A percentile compares a stretch with the other conserved stretches of the same genome.
Conservation (phyloP, 2,888 invertebrate species). For the Acleris emargana region DNA sequence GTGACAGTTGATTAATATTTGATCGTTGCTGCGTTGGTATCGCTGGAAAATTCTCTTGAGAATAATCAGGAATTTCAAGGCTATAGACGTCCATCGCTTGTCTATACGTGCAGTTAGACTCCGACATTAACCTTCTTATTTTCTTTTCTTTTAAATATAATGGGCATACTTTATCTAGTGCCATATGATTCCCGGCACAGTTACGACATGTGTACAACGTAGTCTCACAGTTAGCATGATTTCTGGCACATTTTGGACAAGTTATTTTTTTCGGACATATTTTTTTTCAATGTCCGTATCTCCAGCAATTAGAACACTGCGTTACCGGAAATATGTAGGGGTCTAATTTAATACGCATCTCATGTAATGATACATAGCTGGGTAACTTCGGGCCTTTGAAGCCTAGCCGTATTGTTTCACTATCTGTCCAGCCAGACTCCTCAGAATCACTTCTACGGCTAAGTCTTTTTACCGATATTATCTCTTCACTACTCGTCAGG, state of each 20-base stretch:
- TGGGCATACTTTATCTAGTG: slow-evolving; percentile 40
- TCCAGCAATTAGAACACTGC: slow-evolving; percentile 21
- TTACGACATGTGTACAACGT: slow-evolving; percentile 39
- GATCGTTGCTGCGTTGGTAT: slow-evolving; percentile 8
- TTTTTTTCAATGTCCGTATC: slow-evolving; percentile 33
- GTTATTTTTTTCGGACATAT: slow-evolving; percentile 37
- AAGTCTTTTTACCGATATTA: slow-evolving; percentile 32
- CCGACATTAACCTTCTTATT: slow-evolving; percentile 37
- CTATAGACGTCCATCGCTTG: slow-evolving; percentile 32
- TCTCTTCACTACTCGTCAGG: slow-evolving; percentile 18
- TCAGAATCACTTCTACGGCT: too few species aligned
- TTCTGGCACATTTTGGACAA: slow-evolving; percentile 39
- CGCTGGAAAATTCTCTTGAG: background rate
- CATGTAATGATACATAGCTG: slow-evolving; percentile 33
- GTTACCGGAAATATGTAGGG: slow-evolving; percentile 22
- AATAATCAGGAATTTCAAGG: slow-evolving; percentile 18
- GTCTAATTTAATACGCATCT: slow-evolving; percentile 38
- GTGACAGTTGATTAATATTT: slow-evolving; percentile 19
- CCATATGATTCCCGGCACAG: slow-evolving; percentile 41
- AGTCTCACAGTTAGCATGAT: slow-evolving; percentile 40
- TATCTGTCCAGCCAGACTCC: slow-evolving; percentile 33
- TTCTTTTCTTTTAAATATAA: slow-evolving; percentile 39
- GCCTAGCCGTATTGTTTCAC: slow-evolving; percentile 40
- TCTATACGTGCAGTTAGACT: slow-evolving; percentile 39
- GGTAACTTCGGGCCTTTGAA: slow-evolving; percentile 40